A percentile compares a stretch with the other conserved stretches of the same genome.
phyloP scores from a whole-genome alignment of 1,140 invertebrate genomes.

The Nebria ingens region DNA sequence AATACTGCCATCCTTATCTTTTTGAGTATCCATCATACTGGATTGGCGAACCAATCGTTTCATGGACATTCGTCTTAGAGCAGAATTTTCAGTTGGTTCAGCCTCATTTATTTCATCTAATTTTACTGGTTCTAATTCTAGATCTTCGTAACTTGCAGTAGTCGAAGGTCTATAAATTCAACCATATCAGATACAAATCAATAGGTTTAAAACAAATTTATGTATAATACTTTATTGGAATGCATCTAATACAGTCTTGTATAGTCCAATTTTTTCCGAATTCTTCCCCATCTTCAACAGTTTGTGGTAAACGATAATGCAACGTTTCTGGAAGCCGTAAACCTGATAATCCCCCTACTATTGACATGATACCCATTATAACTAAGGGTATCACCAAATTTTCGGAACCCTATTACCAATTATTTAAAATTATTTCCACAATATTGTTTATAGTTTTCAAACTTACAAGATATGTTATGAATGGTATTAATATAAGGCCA shows the following conservation, averaged over 20 bases:
- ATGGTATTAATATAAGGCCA: conserved; percentile 79
- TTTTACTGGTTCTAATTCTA: conserved; percentile 40
- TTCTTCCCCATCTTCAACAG: conserved; percentile 74
- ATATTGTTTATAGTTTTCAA: not conserved
- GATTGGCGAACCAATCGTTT: conserved; percentile 57
- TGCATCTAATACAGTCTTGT: conserved; percentile 57
- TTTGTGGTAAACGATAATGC: conserved; percentile 67
- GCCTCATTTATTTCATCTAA: not conserved
- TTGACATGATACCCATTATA: conserved; percentile 67
- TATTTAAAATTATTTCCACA: too few species aligned
- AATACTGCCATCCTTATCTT: conserved; percentile 61
- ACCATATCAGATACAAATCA: not conserved
- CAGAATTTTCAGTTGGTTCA: conserved; percentile 31
- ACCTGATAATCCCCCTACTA: conserved; percentile 67
- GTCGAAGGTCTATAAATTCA: conserved; percentile 29
- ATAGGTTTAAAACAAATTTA: conserved; percentile 2
- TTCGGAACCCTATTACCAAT: conserved; percentile 59
- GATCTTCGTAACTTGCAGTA: conserved; percentile 46
- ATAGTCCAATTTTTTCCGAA: conserved; percentile 77
- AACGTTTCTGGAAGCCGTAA: conserved; percentile 71
- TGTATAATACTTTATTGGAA: conserved; percentile 44
- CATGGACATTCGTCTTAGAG: conserved; percentile 43
- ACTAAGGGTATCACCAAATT: conserved; percentile 71
- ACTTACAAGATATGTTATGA: conserved; percentile 78
- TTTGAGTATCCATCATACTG: conserved; percentile 67